phyloP scores from a whole-genome alignment of 2,888 invertebrate genomes.

The Leptinotarsa tumamoca region DNA sequence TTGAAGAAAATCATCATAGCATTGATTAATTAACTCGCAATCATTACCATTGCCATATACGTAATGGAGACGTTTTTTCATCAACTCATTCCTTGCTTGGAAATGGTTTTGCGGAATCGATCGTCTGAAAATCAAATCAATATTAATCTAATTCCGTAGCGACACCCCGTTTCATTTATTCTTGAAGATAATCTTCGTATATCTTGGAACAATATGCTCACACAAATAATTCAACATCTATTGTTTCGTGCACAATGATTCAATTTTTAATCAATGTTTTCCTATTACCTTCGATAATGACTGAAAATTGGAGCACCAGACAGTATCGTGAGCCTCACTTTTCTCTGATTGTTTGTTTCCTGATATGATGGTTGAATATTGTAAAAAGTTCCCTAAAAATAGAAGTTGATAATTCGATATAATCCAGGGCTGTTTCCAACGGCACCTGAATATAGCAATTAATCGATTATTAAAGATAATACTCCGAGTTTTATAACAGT shows the following conservation, averaged over 20 bases:
- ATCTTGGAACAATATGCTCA: too few species aligned
- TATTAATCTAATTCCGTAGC: background rate
- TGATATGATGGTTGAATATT: conserved; percentile 5
- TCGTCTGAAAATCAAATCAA: background rate
- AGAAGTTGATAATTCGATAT: conserved; percentile 2
- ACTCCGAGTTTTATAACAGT: too few species aligned
- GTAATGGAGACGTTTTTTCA: too few species aligned
- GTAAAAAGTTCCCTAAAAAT: conserved; percentile 5
- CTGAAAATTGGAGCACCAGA: conserved; percentile 13
- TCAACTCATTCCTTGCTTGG: too few species aligned
- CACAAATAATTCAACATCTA: background rate
- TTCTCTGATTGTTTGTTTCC: conserved; percentile 11
- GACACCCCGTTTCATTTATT: background rate
- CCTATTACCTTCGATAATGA: background rate
- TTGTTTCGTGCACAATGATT: background rate
- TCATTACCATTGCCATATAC: too few species aligned
- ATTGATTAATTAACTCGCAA: too few species aligned
- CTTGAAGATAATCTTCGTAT: background rate
- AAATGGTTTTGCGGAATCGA: too few species aligned
- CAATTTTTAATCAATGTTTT: conserved; percentile 1
- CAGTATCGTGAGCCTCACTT: conserved; percentile 1
- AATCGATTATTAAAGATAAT: background rate
- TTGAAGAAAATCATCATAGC: too few species aligned
- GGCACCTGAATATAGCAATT: background rate
- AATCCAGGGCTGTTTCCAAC: background rate